Evolutionary conservation across 2,888 invertebrate species (phyloP), one percentile per base, ranked within the genome.

Genomic region (Balanococcus diminutus): DNA sequence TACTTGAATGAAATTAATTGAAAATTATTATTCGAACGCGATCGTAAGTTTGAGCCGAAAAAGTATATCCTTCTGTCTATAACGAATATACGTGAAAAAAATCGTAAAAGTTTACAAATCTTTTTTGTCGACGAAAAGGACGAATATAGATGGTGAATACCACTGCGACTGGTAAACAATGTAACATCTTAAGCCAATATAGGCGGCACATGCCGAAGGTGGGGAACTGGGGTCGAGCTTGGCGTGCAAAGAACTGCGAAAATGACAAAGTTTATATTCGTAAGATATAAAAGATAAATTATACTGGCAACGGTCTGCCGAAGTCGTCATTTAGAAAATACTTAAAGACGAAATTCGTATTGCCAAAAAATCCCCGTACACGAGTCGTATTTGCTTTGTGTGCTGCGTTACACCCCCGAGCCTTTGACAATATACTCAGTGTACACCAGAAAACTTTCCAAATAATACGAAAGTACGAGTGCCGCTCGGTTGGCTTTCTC

Each of bases 291-390:
- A 31, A 31, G 67, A 28, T 67, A 67, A 67, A 31, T 67, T 67
- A 67, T 28, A 67, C 28, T 67, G 67, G 31, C 67, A 28, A 67
- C 67, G 67, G 67, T 67, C 28, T 67, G 28, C 67, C 67, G 28
- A 67, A 67, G 67, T 67, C 67, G 31, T 67, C 67, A 67, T 67
- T 67, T 67, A 28, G 67, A 67, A 67, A 67, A 67, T 67, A 67
- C 28, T 31, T 67, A 28, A 61, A 22, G 14, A 67, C 28, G 28
- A 67, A 67, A 67, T 67, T 67, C 28, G 6, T 67, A 67, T 67
- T 67, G 67, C 67, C 67, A 28, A 28, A 31, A 67, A 67, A 67
- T 67, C 16, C 28, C 22, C n/a, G 16, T 51, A 51, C 61, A 51
- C 42, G 11, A 42, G 11, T 5, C 42, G 42, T 36, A 8, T 8